Evolutionary conservation across 2,113 vertebrate genomes (phyloP).

Genomic region (Nestor notabilis): DNA sequence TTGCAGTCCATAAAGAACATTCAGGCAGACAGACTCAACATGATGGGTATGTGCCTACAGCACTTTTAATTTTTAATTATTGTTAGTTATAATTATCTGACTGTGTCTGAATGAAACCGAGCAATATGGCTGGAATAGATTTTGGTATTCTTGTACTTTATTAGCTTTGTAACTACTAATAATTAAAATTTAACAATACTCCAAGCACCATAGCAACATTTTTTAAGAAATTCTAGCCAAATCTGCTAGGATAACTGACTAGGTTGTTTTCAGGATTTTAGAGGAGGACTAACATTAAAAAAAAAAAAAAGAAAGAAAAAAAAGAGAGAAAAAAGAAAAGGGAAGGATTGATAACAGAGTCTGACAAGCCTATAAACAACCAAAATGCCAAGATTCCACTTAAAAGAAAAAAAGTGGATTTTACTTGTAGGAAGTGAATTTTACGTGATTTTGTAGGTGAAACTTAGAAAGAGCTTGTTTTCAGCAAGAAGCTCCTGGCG

Average conservation of each 20-base stretch:
- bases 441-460: not conserved
- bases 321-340: not conserved
- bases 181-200: constrained; percentile 66
- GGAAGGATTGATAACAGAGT: not conserved
- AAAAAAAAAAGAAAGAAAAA: not conserved
- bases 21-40: constrained; percentile 72
- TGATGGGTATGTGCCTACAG: constrained; percentile 79
- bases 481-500: not conserved
- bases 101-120: constrained; percentile 69
- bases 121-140: constrained; percentile 64
- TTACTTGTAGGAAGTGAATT: not conserved
- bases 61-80: constrained; percentile 82
- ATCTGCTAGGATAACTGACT: not conserved
- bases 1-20: constrained; percentile 44
- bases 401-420: not conserved
- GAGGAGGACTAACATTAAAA: not conserved
- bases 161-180: constrained; percentile 72
- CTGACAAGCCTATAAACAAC: not conserved
- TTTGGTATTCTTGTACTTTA: constrained; percentile 66
- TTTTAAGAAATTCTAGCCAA: constrained; percentile 8
- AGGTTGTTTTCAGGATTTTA: not conserved
- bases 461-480: not conserved
- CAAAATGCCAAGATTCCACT: not conserved
- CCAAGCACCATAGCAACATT: constrained; percentile 25
- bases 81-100: constrained; percentile 81